phyloP scores from a whole-genome alignment of 2,113 vertebrate species.

The Dasyornis broadbenti region DNA sequence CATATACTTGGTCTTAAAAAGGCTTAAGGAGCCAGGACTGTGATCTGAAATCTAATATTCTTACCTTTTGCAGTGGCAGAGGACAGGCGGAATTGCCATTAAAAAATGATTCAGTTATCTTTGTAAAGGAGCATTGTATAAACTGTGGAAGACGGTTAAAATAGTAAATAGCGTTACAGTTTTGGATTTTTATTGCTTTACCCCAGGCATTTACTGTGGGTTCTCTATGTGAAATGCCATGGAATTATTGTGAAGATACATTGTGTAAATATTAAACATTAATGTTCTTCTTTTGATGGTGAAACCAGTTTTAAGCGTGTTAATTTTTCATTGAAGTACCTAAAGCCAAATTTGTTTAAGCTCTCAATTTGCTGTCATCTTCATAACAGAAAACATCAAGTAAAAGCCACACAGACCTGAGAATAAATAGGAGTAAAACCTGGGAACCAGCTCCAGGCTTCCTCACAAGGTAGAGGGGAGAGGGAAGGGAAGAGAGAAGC shows the following conservation, averaged over 20 bases:
- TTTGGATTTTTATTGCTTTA: background rate
- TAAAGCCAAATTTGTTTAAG: conserved; percentile 51
- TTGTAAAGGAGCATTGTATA: background rate
- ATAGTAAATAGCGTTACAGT: background rate
- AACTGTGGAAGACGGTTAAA: background rate
- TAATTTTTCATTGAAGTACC: conserved; percentile 47
- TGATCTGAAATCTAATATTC: background rate
- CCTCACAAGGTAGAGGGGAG: background rate
- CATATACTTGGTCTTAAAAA: background rate
- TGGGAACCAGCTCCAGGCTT: conserved; percentile 6
- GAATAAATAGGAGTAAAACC: background rate
- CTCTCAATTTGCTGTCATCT: conserved; percentile 1
- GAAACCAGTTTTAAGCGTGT: conserved; percentile 33
- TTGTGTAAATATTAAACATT: conserved; percentile 55
- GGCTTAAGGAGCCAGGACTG: background rate
- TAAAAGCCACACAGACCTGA: background rate
- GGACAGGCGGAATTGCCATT: background rate
- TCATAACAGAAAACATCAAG: background rate
- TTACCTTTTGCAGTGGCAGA: background rate
- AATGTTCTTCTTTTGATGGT: conserved; percentile 41
- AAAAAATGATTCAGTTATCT: background rate
- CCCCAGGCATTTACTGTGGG: background rate
- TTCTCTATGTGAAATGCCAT: background rate
- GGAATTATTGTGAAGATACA: conserved; percentile 29
- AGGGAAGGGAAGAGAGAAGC: background rate